Evolutionary conservation across 2,113 vertebrate species (phyloP).

Genomic region (Galeopterus variegatus): DNA sequence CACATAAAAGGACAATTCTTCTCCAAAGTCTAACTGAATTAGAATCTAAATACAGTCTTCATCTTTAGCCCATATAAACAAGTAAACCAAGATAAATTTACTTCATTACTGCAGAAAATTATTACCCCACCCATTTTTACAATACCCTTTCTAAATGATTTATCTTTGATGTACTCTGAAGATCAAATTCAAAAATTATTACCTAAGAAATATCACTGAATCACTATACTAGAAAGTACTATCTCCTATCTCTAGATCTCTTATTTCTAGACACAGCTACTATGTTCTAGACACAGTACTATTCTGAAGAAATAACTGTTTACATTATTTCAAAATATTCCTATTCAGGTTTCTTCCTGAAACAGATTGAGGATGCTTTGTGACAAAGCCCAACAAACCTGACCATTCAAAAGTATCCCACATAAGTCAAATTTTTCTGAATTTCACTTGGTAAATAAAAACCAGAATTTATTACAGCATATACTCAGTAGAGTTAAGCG

Average conservation of each 20-base stretch:
- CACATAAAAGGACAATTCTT: slow-evolving; percentile 26
- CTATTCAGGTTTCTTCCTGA: slow-evolving; percentile 11
- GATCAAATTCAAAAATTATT: not conserved
- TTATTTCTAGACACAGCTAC: not conserved
- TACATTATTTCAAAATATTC: slow-evolving; percentile 46
- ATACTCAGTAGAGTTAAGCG: not conserved
- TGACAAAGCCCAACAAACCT: not conserved
- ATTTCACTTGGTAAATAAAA: slow-evolving; percentile 15
- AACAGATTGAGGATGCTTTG: not conserved
- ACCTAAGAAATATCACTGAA: not conserved
- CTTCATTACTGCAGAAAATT: slow-evolving; percentile 31
- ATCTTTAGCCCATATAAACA: slow-evolving; percentile 2
- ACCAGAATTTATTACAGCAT: slow-evolving; percentile 17
- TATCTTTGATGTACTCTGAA: slow-evolving; percentile 29
- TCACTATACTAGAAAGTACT: not conserved
- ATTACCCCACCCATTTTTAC: slow-evolving; percentile 8
- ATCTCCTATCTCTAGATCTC: not conserved
- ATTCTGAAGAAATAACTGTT: not conserved
- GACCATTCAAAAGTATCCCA: not conserved
- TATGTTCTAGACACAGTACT: not conserved
- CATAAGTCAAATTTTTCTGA: slow-evolving; percentile 9
- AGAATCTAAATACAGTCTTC: slow-evolving; percentile 12
- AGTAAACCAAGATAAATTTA: not conserved
- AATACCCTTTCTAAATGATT: not conserved
- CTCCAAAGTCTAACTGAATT: not conserved